A percentile compares a stretch with the other conserved stretches of the same genome.
Conservation (phyloP, 1,140 invertebrate species). For the Aphaenogaster ashmeadi region DNA sequence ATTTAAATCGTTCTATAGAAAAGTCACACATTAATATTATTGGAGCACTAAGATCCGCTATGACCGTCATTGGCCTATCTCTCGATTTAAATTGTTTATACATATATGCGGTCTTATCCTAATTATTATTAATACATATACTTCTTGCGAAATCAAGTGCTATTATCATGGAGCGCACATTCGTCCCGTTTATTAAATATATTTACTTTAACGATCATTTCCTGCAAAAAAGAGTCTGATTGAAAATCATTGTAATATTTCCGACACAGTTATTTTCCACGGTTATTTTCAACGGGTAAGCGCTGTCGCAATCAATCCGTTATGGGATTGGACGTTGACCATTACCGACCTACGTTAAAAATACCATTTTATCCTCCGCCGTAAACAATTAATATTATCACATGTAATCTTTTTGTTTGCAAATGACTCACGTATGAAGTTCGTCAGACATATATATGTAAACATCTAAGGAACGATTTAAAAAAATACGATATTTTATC, state of each 20-base stretch:
- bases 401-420: not conserved
- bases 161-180: not conserved
- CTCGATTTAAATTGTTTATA: no score
- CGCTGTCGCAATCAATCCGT: slow-evolving; percentile 16
- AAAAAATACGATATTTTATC: not conserved
- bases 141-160: not conserved
- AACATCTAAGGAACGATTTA: not conserved
- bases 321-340: not conserved
- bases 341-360: slow-evolving; percentile 14
- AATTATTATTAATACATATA: not conserved
- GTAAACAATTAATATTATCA: slow-evolving; percentile 40
- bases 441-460: not conserved
- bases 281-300: not conserved
- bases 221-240: not conserved
- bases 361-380: not conserved
- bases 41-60: no score
- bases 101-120: no score
- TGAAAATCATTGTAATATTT: slow-evolving; percentile 7
- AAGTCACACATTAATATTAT: no score
- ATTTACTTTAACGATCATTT: not conserved
- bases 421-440: not conserved
- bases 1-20: no score
- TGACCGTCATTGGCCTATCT: no score
- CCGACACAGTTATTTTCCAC: slow-evolving; percentile 12
- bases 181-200: not conserved